These are phyloP conservation scores for Cervus canadensis DNA, from an alignment of 2,113 vertebrate genomes.

Conservation along the genomic window DNA sequence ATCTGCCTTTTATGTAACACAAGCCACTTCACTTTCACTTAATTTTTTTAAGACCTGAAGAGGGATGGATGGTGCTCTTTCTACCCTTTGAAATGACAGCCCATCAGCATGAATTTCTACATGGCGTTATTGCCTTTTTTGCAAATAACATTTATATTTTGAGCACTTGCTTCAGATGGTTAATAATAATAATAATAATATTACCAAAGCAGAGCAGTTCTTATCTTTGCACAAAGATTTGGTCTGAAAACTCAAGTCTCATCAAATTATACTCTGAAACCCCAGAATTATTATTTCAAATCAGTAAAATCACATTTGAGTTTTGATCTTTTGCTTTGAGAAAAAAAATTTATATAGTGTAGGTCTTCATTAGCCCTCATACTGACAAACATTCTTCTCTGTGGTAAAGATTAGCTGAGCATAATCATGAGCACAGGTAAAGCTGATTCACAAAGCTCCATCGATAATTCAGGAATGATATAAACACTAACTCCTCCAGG, in stretches of 20 bases:
- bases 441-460: background rate
- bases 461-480: background rate
- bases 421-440: background rate
- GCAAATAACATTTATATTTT: background rate
- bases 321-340: background rate
- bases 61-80: background rate
- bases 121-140: background rate
- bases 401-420: background rate
- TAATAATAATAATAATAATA: conserved; percentile 12
- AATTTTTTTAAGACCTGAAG: background rate
- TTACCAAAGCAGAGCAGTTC: background rate
- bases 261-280: background rate
- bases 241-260: background rate
- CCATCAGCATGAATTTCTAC: background rate
- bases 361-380: background rate
- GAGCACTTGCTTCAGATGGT: background rate
- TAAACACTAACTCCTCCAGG: background rate
- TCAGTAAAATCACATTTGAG: background rate
- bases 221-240: background rate
- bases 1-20: background rate
- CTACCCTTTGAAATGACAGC: background rate
- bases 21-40: background rate
- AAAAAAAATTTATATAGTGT: background rate
- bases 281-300: background rate
- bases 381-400: background rate